phyloP scores from a whole-genome alignment of 53 echinoderm and acorn worm species.

The Holothuria scabra region DNA sequence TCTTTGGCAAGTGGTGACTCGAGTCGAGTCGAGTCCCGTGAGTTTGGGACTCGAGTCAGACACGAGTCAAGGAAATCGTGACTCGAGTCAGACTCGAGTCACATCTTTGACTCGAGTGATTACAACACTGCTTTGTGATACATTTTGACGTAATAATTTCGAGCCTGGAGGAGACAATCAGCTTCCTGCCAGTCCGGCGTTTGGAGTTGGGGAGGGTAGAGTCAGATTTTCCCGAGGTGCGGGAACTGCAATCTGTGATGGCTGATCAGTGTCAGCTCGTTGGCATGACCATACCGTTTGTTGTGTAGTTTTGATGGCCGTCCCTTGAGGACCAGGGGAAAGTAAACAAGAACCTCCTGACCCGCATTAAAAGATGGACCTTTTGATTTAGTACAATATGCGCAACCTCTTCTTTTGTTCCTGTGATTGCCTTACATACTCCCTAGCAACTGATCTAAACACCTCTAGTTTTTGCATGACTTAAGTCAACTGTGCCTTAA shows the following conservation, averaged over 20 bases:
- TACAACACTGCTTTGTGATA: no score
- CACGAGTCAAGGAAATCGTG: no score
- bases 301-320: neutral
- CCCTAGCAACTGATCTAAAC: conserved; percentile 21
- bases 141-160: neutral
- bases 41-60: no score
- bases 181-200: neutral
- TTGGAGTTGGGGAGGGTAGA: neutral
- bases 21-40: no score
- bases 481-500: neutral
- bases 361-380: conserved; percentile 7
- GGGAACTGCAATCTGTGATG: no score
- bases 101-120: no score
- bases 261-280: no score
- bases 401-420: conserved; percentile 27
- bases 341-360: conserved; percentile 28
- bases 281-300: neutral
- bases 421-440: conserved; percentile 5
- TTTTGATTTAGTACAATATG: conserved; percentile 42
- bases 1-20: no score
- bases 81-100: no score
- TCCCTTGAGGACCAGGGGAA: conserved; percentile 9
- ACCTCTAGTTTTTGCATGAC: conserved; percentile 42
- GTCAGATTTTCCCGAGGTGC: no score
- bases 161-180: neutral